Conservation (phyloP, 2,113 vertebrate species). For the Oenanthe oenanthe region DNA sequence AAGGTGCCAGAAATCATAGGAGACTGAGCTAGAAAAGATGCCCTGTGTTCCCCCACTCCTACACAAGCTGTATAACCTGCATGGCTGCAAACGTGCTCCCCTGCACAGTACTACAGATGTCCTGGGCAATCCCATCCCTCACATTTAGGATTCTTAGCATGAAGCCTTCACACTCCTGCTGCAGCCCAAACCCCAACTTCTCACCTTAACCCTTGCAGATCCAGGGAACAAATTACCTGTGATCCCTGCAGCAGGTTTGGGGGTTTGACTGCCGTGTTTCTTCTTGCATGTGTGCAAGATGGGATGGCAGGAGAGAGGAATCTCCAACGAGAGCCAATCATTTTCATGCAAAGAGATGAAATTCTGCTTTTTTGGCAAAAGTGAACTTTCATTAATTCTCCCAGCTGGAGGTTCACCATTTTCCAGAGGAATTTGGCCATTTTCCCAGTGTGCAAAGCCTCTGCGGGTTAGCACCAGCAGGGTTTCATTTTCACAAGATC, state of each 20-base stretch:
- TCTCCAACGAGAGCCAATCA: background rate
- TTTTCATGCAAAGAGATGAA: conserved; percentile 23
- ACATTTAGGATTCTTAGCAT: background rate
- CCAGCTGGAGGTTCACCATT: conserved; percentile 54
- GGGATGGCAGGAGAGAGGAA: background rate
- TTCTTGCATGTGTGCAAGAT: fast-evolving
- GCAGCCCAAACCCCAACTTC: background rate
- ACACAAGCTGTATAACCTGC: background rate
- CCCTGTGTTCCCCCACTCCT: fast-evolving
- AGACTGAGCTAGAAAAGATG: background rate
- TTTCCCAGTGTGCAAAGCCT: conserved; percentile 57
- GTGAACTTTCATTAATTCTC: conserved; percentile 64
- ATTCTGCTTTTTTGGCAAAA: conserved; percentile 55
- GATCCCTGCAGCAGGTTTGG: background rate
- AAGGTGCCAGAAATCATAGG: background rate
- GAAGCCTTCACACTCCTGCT: background rate
- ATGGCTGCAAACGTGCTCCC: background rate
- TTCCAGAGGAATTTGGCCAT: conserved; percentile 67
- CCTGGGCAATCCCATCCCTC: background rate
- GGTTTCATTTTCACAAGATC: conserved; percentile 62
- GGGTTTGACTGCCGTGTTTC: background rate
- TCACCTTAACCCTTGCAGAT: background rate
- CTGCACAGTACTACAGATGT: background rate
- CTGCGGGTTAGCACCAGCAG: conserved; percentile 61
- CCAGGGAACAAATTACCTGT: background rate